Evolutionary conservation across 1,140 invertebrate species (phyloP).

Genomic region (Elymnias hypermnestra): DNA sequence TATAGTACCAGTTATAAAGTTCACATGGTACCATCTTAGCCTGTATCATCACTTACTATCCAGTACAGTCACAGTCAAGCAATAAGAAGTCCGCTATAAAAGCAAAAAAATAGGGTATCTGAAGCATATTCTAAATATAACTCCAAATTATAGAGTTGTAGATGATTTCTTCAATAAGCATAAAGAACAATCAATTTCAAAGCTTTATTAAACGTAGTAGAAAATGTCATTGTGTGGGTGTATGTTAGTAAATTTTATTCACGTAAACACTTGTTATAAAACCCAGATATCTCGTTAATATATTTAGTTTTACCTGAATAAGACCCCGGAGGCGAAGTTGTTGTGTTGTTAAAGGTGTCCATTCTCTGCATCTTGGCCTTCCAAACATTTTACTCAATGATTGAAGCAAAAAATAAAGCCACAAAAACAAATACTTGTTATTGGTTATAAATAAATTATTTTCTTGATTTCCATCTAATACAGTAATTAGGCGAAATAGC

Average conservation of each 20-base stretch:
- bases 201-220: too few relatives aligned
- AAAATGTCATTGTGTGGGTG: conserved; percentile 36
- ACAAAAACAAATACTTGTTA: not conserved
- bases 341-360: conserved; percentile 80
- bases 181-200: not conserved
- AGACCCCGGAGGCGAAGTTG: conserved; percentile 84
- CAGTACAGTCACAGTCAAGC: too few relatives aligned
- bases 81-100: too few relatives aligned
- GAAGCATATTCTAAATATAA: too few relatives aligned
- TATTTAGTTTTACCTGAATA: conserved; percentile 77
- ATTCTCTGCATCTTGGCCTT: conserved; percentile 79
- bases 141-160: too few relatives aligned
- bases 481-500: too few relatives aligned
- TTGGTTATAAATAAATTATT: conserved; percentile 1
- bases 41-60: too few relatives aligned
- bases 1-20: too few relatives aligned
- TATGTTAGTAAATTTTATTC: conserved; percentile 45
- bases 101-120: too few relatives aligned
- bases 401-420: not conserved
- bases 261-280: not conserved
- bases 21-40: too few relatives aligned
- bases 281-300: conserved; percentile 5
- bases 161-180: too few relatives aligned
- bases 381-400: conserved; percentile 71
- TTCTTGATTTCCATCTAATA: not conserved